A percentile compares a stretch with the other conserved stretches of the same genome.
These are phyloP conservation scores for Germaria angustata DNA, from an alignment of 2,888 invertebrate genomes.

Conservation along the genomic window DNA sequence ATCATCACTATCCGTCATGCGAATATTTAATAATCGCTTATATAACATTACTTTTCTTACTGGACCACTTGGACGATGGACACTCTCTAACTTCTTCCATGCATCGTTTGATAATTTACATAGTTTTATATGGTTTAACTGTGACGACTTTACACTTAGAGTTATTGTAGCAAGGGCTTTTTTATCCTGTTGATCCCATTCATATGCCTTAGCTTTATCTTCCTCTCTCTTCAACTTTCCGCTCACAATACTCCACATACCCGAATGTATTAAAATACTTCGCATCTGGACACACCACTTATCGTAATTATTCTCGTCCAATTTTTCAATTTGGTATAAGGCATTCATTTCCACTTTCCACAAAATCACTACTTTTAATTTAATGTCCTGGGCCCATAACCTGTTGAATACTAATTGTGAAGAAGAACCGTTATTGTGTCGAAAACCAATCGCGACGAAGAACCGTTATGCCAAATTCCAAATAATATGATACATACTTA, in stretches of 20 bases:
- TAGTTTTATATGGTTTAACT: conserved; percentile 59
- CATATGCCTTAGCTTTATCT: background rate
- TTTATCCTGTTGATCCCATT: conserved; percentile 58
- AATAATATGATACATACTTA: no score
- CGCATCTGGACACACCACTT: conserved; percentile 17
- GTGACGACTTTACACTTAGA: conserved; percentile 61
- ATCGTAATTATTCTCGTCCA: conserved; percentile 16
- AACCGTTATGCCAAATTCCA: no score
- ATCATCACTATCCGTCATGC: conserved; percentile 8
- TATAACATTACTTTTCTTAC: background rate
- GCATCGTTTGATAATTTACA: conserved; percentile 58
- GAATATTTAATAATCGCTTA: conserved; percentile 5
- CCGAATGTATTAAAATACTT: conserved; percentile 16
- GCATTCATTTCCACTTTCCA: no score
- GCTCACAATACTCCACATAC: background rate
- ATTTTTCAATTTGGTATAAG: background rate
- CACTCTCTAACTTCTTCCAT: conserved; percentile 23
- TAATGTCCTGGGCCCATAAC: no score
- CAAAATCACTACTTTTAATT: no score
- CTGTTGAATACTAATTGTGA: no score
- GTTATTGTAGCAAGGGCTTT: conserved; percentile 65
- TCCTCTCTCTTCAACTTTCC: background rate
- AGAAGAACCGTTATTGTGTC: no score
- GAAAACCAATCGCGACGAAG: no score
- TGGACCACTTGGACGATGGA: conserved; percentile 29